A percentile compares a stretch with the other conserved stretches of the same genome.
Conservation (phyloP, 2,797 vertebrate genomes). For the Pelobates cultripes region DNA sequence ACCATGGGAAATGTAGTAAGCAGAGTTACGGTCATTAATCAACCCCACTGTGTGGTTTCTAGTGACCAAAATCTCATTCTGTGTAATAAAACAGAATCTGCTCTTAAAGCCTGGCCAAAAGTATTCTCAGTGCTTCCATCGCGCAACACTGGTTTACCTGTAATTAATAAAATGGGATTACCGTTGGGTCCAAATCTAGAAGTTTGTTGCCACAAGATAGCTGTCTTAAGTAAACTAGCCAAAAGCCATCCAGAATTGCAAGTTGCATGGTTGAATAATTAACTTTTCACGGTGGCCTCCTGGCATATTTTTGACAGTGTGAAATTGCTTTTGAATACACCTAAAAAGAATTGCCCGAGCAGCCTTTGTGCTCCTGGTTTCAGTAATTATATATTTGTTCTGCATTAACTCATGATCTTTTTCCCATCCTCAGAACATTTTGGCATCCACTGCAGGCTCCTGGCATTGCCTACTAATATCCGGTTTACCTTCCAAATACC, state of each 20-base stretch:
- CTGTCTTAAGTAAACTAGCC: constrained; percentile 20
- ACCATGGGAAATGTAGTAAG: too few species aligned
- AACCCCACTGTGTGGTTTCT: too few species aligned
- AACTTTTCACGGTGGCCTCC: constrained; percentile 16
- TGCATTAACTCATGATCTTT: constrained; percentile 20
- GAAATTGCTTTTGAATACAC: constrained; percentile 24
- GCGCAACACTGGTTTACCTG: too few species aligned
- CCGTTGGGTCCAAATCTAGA: background rate
- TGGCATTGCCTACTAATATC: constrained; percentile 54
- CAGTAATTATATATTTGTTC: constrained; percentile 37
- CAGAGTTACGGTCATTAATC: too few species aligned
- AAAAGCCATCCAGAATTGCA: constrained; percentile 16
- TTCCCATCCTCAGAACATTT: constrained; percentile 22
- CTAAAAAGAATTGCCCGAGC: background rate
- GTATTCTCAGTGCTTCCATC: too few species aligned
- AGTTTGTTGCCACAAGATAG: background rate
- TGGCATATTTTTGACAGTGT: background rate
- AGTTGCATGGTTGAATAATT: constrained; percentile 21
- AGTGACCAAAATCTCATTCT: too few species aligned
- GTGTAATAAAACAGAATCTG: too few species aligned
- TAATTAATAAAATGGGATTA: background rate
- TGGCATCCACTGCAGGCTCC: background rate
- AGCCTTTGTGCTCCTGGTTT: constrained; percentile 15
- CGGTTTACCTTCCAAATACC: constrained; percentile 51
- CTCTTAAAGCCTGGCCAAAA: too few species aligned